Base-by-base conservation (phyloP, 2,797 vertebrate genomes). In the Sebastes itinus region DNA sequence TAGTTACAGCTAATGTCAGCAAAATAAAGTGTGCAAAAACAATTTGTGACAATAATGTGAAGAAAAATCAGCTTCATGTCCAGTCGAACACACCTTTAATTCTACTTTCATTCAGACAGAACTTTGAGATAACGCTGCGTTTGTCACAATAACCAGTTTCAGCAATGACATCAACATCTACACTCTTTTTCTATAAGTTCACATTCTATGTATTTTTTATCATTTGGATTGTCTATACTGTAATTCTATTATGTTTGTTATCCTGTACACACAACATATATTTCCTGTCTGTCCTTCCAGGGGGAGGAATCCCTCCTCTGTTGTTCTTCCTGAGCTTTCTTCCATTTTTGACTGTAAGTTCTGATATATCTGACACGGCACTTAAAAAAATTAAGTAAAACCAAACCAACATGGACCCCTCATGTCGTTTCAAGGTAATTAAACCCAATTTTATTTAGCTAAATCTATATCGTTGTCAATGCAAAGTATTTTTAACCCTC, bases 191-290 rank as follows among this genome's bases (percentile, higher is more conserved):
- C 42, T 46, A 18, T 20, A 49, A 49, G 18, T 49, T 49, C 46
- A 49, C 46, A 49, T 49, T 49, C 46, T 49, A 49, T 18, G 46
- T 49, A 49, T 38, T 35, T 35, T 35, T 35, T 35, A 35, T 46
- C 0, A 49, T 49, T 49, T 49, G 3, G 18, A 49, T 49, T 49
- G 46, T 49, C 46, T 49, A 20, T 49, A 20, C 46, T 49, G 46
- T 49, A 20, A 0, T 18, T 49, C 0, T 49, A 49, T 49, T 49
- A 0, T 20, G 46, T 49, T 49, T 0, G 46, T 49, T 8, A 49
- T 49, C 16, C 18, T 49, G 46, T 20, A 49, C 46, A 49, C 46
- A 49, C 46, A 49, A 8, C 46, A 49, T 49, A 0, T 7, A 49
- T 49, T 49, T 49, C 46, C 46, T 49, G 16, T 20, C 18, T 49